Base-by-base conservation (phyloP, 2,888 invertebrate genomes). In the Mesorhabditis spiculigera region DNA sequence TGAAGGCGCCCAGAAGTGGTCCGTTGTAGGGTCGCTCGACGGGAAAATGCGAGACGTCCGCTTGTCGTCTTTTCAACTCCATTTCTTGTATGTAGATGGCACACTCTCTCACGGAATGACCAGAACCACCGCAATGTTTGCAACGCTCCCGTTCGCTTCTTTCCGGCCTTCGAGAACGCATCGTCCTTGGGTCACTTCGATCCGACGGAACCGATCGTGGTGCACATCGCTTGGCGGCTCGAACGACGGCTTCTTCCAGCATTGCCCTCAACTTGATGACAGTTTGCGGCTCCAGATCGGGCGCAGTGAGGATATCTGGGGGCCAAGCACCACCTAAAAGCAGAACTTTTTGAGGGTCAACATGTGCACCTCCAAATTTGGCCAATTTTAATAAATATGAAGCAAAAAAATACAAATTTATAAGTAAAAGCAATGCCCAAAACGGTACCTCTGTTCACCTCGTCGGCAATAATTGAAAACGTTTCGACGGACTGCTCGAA, bases 61-160 rank as follows among this genome's bases (percentile, higher is more conserved):
- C 58, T 50, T 50, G 58, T 50, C 58, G 58, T n/a, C n/a, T 50
- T 50, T 50, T 50, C 58, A 50, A 13, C 58, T 50, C 58, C 58
- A 50, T 50, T 50, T 50, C 10, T 50, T 50, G 58, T 13, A 50
- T 50, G 58, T 13, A n/a, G 10, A 50, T 10, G 58, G 58, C n/a
- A n/a, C 58, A 50, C 10, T n/a, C 10, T n/a, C n/a, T n/a, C 58
- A 50, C 8, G n/a, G 10, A 13, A n/a, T 50, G 58, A 13, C 58
- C 58, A 50, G 8, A 50, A 10, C n/a, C 58, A 13, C n/a, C 10
- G n/a, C 58, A 50, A n/a, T 50, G 58, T 13, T 13, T 50, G 58
- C 58, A 50, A n/a, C 58, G 58, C n/a, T 50, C n/a, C n/a, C n/a
- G 58, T 50, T 50, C 10, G 58, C 58, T 50, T 13, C 58, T 50